These are phyloP conservation scores for Virgularia gustaviana DNA, from an alignment of 92 coral and sea anemone species.

Conservation along the genomic window DNA sequence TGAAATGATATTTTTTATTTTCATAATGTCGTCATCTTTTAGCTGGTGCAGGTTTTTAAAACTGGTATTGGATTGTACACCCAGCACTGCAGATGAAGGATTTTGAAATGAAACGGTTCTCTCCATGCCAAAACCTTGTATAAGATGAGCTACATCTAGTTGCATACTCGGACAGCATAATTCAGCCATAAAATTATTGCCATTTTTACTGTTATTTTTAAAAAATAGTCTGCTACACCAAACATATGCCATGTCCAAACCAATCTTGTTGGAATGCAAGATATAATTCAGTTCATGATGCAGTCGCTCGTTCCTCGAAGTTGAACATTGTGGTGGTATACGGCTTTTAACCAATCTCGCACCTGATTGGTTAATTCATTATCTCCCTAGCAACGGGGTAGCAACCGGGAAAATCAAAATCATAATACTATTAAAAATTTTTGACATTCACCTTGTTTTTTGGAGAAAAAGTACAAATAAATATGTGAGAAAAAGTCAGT, in stretches of 20 bases:
- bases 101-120: slow-evolving; percentile 6
- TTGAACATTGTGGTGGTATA: slow-evolving; percentile 12
- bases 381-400: too few species aligned
- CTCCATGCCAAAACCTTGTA: neutral
- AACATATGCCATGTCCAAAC: slow-evolving; percentile 25
- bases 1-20: slow-evolving; percentile 1
- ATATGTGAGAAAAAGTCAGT: too few species aligned
- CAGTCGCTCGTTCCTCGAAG: slow-evolving; percentile 32
- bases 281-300: slow-evolving; percentile 27
- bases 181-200: neutral
- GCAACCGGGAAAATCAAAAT: too few species aligned
- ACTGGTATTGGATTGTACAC: neutral
- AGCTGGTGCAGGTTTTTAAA: neutral
- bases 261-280: slow-evolving; percentile 17
- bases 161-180: neutral
- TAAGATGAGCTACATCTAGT: neutral
- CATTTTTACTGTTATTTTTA: slow-evolving; percentile 12
- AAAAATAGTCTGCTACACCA: slow-evolving; percentile 30
- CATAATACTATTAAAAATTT: too few species aligned
- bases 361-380: too few species aligned
- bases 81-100: slow-evolving; percentile 1
- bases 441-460: too few species aligned
- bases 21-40: neutral
- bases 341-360: too few species aligned
- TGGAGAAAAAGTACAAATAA: too few species aligned